phyloP scores from a whole-genome alignment of 1,140 invertebrate species.

The Euglossa dilemma region DNA sequence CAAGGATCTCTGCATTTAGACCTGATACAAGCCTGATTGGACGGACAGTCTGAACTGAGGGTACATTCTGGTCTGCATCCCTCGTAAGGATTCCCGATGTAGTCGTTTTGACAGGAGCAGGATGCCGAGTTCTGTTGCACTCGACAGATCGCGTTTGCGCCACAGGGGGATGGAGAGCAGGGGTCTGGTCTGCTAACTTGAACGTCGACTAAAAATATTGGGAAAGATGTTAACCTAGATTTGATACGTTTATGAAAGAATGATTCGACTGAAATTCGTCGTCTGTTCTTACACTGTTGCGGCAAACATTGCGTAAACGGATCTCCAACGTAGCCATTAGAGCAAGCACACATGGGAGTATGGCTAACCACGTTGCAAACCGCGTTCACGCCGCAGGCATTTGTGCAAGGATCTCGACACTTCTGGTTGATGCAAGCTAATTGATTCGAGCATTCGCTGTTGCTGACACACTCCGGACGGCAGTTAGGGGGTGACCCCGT shows the following conservation, averaged over 20 bases:
- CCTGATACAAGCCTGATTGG: constrained; percentile 84
- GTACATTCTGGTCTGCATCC: constrained; percentile 90
- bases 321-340: constrained; percentile 86
- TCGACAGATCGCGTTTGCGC: constrained; percentile 83
- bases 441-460: constrained; percentile 85
- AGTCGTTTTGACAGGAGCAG: constrained; percentile 87
- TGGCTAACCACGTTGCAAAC: constrained; percentile 89
- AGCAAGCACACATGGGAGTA: constrained; percentile 88
- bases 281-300: constrained; percentile 74
- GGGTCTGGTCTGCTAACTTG: constrained; percentile 82
- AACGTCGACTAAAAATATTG: constrained; percentile 68
- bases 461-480: constrained; percentile 86
- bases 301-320: constrained; percentile 86
- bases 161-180: constrained; percentile 91
- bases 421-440: constrained; percentile 87
- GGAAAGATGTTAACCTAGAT: neutral
- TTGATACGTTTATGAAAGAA: constrained; percentile 67
- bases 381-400: constrained; percentile 88
- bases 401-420: constrained; percentile 88
- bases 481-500: constrained; percentile 86
- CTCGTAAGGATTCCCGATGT: constrained; percentile 88
- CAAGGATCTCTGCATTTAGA: constrained; percentile 87
- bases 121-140: constrained; percentile 72
- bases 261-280: constrained; percentile 60
- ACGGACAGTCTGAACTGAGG: constrained; percentile 85